Conservation (phyloP, 2,888 invertebrate genomes). For the Epistrophe eligans region DNA sequence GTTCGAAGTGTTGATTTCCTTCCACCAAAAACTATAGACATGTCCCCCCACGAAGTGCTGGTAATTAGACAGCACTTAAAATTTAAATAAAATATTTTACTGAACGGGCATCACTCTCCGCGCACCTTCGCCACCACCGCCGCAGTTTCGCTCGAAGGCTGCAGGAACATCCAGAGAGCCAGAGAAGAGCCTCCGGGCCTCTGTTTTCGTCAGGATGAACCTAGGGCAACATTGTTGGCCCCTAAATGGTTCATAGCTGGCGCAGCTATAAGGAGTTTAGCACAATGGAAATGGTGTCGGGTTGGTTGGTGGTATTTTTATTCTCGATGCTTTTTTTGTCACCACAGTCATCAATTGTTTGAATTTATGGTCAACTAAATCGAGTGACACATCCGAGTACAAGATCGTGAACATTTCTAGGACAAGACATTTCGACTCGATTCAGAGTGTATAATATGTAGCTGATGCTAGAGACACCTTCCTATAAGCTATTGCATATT, state of each 20-base stretch:
- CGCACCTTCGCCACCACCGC: too few species aligned
- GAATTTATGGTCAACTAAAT: constrained; percentile 77
- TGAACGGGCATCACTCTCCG: constrained; percentile 50
- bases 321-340: constrained; percentile 67
- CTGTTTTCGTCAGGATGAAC: constrained; percentile 50
- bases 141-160: not conserved
- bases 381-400: constrained; percentile 77
- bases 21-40: constrained; percentile 29
- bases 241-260: constrained; percentile 59
- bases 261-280: constrained; percentile 26
- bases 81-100: constrained; percentile 75
- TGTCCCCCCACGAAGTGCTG: constrained; percentile 57
- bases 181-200: constrained; percentile 13
- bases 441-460: constrained; percentile 24
- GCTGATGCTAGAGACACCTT: constrained; percentile 57
- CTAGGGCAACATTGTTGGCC: constrained; percentile 58
- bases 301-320: constrained; percentile 53
- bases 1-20: constrained; percentile 67
- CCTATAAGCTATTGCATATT: not conserved
- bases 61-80: constrained; percentile 72
- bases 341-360: constrained; percentile 77
- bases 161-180: not conserved
- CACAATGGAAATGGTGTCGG: constrained; percentile 69
- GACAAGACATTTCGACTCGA: constrained; percentile 74
- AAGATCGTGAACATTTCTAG: constrained; percentile 77